Evolutionary conservation across 2,888 invertebrate species (phyloP), one percentile per base, ranked within the genome.

Genomic region (Sphaerophoria taeniata): DNA sequence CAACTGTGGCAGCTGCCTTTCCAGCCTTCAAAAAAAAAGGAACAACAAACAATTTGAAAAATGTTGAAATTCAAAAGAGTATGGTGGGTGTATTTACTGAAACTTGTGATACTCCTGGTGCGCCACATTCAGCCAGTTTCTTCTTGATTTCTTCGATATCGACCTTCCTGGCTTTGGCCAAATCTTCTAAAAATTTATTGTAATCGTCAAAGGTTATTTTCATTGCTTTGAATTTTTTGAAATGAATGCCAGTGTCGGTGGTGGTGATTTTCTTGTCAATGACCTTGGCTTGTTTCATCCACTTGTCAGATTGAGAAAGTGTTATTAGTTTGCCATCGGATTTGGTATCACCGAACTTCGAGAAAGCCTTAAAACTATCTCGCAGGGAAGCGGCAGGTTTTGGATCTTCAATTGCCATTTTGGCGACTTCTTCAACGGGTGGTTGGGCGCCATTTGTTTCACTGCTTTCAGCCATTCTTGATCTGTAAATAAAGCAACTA

Each of bases 261-360:
- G 98, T 97, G 0, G 96, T 96, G 87, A 97, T 95, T 90, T 96
- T 96, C 92, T 97, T 97, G 87, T 94, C 97, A 88, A 97, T 96
- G 7, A 95, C 95, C 89, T 95, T 96, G 0, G 97, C 97, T 90
- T 98, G 98, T 89, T 97, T 97, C 95, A 98, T 96, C 98, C 98
- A 98, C 92, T 97, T 98, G 92, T 98, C 98, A 89, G 96, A 96
- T 91, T 98, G 97, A 9, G 96, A 96, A n/a, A 98, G 93, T 0
- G 97, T 97, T 87, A 98, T 96, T 55, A 94, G 93, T 91, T 96
- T 97, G 63, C 97, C 97, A 90, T 97, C 97, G 14, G 96, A 95
- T 91, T 97, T 97, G 3, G 94, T 93, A 90, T 97, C 97, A 0
- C 97, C 97, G 90, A 97, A 98, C 92, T 97, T 97, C 6, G 96